Base-by-base conservation (phyloP, 2,113 vertebrate species). In the Ovibos moschatus region DNA sequence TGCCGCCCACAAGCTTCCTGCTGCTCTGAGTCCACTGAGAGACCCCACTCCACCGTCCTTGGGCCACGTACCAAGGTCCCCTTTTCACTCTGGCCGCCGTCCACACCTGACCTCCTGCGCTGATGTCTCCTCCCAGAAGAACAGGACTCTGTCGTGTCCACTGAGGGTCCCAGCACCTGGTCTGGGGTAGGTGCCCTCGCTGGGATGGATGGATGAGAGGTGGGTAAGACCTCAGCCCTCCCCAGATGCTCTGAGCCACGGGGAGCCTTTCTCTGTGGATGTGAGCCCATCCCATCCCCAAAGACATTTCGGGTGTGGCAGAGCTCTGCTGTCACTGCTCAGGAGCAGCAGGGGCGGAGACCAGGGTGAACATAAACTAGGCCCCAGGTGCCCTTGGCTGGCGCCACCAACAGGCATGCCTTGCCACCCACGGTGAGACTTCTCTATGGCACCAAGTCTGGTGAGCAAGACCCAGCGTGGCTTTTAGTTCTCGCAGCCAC, bases 311-410 rank as follows among this genome's bases (percentile, higher is more conserved):
- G 13, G 36, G n/a, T 17, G 13, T 11, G 25, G 51, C 30, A 3
- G 15, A 21, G 30, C 55, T 30, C 71, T 16, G 19, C 13, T 4
- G 1, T 90, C 3, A n/a, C 51, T 78, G 1, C 16, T 8, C 0
- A 1, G 28, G 15, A 30, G 21, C 7, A 47, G 28, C 36, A 17
- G 30, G 23, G 23, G 57, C 11, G 9, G 55, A 23, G 71, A 78
- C 25, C 23, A 1, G 14, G 21, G n/a, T 55, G 45, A 33, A 12
- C 7, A 9, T 64, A 76, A 36, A 40, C 23, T 57, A 50, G 58
- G 30, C 14, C 74, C 40, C 0, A 0, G 47, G 28, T 6, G 2
- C 71, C 16, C 12, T 5, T 0, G 0, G n/a, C 6, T 6, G 1
- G 36, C 1, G 2, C 28, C 43, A 43, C 4, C 1, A 2, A 43